phyloP scores from a whole-genome alignment of 2,113 vertebrate genomes.

The Pygoscelis adeliae region DNA sequence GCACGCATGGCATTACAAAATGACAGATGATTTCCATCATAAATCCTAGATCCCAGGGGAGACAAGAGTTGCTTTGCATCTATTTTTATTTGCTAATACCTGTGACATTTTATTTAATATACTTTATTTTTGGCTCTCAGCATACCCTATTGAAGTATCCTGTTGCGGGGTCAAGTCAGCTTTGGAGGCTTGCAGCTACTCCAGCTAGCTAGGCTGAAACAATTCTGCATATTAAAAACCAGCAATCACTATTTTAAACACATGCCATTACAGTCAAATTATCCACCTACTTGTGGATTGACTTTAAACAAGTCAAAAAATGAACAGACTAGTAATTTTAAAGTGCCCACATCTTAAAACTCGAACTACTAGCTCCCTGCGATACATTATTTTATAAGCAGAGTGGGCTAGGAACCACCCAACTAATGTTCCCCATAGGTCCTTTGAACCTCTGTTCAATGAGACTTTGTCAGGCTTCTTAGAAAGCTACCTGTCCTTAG shows the following conservation, averaged over 20 bases:
- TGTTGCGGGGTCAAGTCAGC: constrained; percentile 14
- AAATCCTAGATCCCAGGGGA: neutral
- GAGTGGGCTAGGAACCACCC: neutral
- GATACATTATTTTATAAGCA: neutral
- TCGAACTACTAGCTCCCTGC: neutral
- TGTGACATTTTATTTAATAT: neutral
- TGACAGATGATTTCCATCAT: constrained; percentile 20
- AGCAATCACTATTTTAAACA: constrained; percentile 52
- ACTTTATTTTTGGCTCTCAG: neutral
- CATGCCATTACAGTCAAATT: constrained; percentile 55
- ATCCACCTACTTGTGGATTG: constrained; percentile 50
- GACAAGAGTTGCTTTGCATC: neutral
- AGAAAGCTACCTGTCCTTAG: neutral
- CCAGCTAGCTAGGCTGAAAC: neutral
- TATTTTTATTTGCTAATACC: constrained; percentile 4
- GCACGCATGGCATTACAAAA: neutral
- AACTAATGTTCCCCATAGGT: rapidly evolving
- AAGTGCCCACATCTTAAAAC: constrained; percentile 24
- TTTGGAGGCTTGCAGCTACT: neutral
- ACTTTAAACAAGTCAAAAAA: constrained; percentile 46
- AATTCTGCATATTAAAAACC: constrained; percentile 29
- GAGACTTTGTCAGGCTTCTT: neutral
- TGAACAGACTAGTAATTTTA: constrained; percentile 15
- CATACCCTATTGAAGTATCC: neutral
- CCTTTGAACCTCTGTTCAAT: neutral